phyloP scores from a whole-genome alignment of 2,888 invertebrate genomes.

The Lasioglossum zephyrum region DNA sequence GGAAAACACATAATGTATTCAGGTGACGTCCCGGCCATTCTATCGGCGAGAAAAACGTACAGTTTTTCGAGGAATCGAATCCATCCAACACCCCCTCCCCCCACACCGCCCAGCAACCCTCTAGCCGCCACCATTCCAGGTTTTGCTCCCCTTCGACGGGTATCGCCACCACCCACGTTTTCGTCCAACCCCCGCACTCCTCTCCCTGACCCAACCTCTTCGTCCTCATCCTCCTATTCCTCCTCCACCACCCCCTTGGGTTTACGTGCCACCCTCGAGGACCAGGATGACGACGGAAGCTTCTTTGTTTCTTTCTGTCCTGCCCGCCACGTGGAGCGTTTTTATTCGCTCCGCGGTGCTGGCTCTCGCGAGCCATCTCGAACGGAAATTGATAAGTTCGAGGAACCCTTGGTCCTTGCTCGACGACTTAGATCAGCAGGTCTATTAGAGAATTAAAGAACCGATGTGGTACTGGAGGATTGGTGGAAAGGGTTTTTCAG shows the following conservation, averaged over 20 bases:
- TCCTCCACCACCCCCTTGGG: constrained; percentile 25
- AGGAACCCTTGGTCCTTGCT: constrained; percentile 6
- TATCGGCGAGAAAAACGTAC: constrained; percentile 84
- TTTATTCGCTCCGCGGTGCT: constrained; percentile 39
- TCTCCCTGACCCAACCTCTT: constrained; percentile 27
- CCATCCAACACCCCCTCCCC: constrained; percentile 69
- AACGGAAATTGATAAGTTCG: constrained; percentile 31
- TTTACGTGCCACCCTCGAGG: constrained; percentile 63
- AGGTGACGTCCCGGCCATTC: constrained; percentile 85
- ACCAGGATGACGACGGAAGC: constrained; percentile 70
- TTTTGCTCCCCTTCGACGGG: constrained; percentile 51
- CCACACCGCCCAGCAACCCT: constrained; percentile 4
- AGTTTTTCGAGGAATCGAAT: constrained; percentile 84
- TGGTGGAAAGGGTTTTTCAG: no score
- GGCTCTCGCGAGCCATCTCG: constrained; percentile 11
- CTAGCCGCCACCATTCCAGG: constrained; percentile 51
- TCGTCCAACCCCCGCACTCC: constrained; percentile 63
- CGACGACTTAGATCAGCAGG: not conserved
- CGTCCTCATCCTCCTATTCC: not conserved
- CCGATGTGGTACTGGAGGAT: not conserved
- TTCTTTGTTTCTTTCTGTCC: constrained; percentile 74
- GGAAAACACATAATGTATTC: constrained; percentile 85
- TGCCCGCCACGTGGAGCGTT: constrained; percentile 51
- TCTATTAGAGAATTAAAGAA: not conserved
- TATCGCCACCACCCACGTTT: constrained; percentile 70